phyloP scores from a whole-genome alignment of 2,797 vertebrate genomes.

The Cheracebus regulus region DNA sequence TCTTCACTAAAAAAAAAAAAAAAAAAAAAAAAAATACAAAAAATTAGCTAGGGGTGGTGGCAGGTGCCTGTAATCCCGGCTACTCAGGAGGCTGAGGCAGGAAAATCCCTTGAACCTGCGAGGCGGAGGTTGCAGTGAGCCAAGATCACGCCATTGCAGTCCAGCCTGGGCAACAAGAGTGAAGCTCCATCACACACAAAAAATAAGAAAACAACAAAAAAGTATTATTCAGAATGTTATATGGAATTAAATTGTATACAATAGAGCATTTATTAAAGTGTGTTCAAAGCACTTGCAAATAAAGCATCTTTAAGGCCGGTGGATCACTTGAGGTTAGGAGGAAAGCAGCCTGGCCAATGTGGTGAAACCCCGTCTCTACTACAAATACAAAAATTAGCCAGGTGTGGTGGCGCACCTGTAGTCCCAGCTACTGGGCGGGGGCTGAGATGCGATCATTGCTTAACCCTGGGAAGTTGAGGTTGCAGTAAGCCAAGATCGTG shows the following conservation, averaged over 20 bases:
- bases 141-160: no score
- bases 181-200: no score
- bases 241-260: no score
- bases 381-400: no score
- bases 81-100: not conserved
- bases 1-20: not conserved
- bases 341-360: not conserved
- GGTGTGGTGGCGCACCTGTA: no score
- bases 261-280: conserved; percentile 1
- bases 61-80: not conserved
- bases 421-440: no score
- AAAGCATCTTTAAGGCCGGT: not conserved
- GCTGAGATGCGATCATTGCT: no score
- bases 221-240: not conserved
- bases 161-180: no score
- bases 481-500: no score
- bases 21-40: not conserved
- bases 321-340: not conserved
- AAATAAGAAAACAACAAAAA: no score
- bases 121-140: not conserved
- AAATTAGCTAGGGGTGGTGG: not conserved
- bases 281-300: not conserved
- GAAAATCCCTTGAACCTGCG: not conserved
- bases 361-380: not conserved
- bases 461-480: no score